phyloP scores from a whole-genome alignment of 2,888 invertebrate species.

The Drosophila pegasa region DNA sequence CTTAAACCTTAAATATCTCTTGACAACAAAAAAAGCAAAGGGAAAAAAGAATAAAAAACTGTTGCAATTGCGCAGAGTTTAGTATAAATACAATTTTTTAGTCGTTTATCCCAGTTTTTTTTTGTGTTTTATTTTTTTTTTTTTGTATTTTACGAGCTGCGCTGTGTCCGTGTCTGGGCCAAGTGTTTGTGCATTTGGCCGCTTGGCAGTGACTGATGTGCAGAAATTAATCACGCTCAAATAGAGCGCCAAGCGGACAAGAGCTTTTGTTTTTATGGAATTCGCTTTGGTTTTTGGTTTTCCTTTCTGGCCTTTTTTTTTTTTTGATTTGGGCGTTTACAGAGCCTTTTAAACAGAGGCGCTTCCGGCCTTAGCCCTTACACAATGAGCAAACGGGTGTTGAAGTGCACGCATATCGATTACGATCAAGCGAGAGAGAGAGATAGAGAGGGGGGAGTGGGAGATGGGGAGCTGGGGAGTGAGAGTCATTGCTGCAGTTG shows the following conservation, averaged over 20 bases:
- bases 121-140: not conserved
- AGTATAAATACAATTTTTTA: slow-evolving; percentile 31
- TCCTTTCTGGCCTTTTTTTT: too few relatives aligned
- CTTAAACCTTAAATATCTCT: not conserved
- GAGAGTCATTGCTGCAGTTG: slow-evolving; percentile 39
- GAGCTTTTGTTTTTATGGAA: slow-evolving; percentile 12
- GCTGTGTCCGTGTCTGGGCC: slow-evolving; percentile 51
- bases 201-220: slow-evolving; percentile 68
- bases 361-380: slow-evolving; percentile 61
- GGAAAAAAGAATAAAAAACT: slow-evolving; percentile 1
- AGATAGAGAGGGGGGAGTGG: slow-evolving; percentile 13
- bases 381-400: slow-evolving; percentile 40
- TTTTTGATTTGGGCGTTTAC: slow-evolving; percentile 34
- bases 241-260: slow-evolving; percentile 65
- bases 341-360: slow-evolving; percentile 51
- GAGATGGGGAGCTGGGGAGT: too few relatives aligned
- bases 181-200: slow-evolving; percentile 60
- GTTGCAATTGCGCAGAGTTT: slow-evolving; percentile 53
- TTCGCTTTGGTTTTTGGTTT: slow-evolving; percentile 14
- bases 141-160: slow-evolving; percentile 27
- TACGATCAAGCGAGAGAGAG: slow-evolving; percentile 38
- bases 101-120: slow-evolving; percentile 13
- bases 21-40: slow-evolving; percentile 12
- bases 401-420: slow-evolving; percentile 73
- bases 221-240: slow-evolving; percentile 75